Percentiles rank a stretch among this genome's conserved stretches.
These are phyloP conservation scores for Eciton burchellii DNA, from an alignment of 1,140 invertebrate species.

Conservation along the genomic window DNA sequence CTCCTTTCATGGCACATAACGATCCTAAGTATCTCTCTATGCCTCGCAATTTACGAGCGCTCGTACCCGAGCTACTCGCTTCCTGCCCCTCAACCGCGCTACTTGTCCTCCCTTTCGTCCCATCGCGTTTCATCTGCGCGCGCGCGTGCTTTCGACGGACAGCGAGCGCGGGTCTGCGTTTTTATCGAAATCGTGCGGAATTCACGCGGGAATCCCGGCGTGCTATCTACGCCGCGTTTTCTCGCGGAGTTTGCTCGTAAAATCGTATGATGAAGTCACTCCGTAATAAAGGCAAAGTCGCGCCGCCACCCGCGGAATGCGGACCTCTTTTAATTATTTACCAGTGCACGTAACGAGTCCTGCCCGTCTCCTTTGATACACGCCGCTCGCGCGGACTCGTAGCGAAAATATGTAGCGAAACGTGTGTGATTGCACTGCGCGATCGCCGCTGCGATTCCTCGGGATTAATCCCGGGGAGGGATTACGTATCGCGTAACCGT, in stretches of 20 bases:
- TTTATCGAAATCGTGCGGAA: conserved; percentile 51
- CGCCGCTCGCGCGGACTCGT: not conserved
- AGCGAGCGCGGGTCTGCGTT: conserved; percentile 43
- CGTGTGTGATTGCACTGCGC: too few species aligned
- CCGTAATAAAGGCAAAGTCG: conserved; percentile 49
- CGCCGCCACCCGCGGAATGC: not conserved
- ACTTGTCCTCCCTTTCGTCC: conserved; percentile 35
- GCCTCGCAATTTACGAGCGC: conserved; percentile 66
- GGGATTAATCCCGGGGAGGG: not conserved
- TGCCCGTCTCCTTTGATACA: conserved; percentile 7
- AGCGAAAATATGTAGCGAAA: too few species aligned
- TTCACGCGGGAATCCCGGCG: conserved; percentile 42
- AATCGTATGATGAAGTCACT: not conserved
- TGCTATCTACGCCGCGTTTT: conserved; percentile 29
- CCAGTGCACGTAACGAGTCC: not conserved
- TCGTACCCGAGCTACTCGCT: conserved; percentile 58
- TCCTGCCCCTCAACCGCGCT: not conserved
- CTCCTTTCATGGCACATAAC: conserved; percentile 59
- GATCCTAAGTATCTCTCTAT: conserved; percentile 66
- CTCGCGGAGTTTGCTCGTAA: conserved; percentile 52
- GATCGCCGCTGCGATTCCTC: conserved; percentile 1
- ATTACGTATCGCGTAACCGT: too few species aligned
- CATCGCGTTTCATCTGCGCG: not conserved
- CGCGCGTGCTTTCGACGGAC: conserved; percentile 21
- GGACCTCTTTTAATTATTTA: conserved; percentile 29